Percentiles rank a stretch among this genome's conserved stretches.
Conservation (phyloP, 2,888 invertebrate species). For the Drosophila bunnanda region DNA sequence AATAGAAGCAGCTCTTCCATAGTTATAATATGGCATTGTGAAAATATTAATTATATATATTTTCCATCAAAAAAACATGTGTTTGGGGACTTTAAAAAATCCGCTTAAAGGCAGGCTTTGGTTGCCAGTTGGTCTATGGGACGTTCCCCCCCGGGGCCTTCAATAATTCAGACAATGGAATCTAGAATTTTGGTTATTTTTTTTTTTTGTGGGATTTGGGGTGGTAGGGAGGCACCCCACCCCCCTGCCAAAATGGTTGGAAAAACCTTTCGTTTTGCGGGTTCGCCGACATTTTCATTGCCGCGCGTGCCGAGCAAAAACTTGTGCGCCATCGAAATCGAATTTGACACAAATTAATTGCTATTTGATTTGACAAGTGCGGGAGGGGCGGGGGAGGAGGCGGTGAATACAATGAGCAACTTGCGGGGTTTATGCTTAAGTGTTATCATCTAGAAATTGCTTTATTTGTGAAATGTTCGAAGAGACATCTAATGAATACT, state of each 20-base stretch:
- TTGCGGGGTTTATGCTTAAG: slow-evolving; percentile 32
- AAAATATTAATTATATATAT: slow-evolving; percentile 17
- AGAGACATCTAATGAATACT: slow-evolving; percentile 52
- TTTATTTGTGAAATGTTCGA: slow-evolving; percentile 48
- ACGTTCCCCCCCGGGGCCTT: slow-evolving; percentile 16
- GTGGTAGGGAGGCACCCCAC: background rate
- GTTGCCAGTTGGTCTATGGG: slow-evolving; percentile 4
- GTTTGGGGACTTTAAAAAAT: slow-evolving; percentile 26
- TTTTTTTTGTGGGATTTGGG: background rate
- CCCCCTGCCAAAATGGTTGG: slow-evolving; percentile 23
- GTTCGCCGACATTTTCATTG: slow-evolving; percentile 31
- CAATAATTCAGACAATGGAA: slow-evolving; percentile 34
- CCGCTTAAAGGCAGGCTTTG: slow-evolving; percentile 12
- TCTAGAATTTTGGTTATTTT: slow-evolving; percentile 8
- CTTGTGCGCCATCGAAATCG: slow-evolving; percentile 45
- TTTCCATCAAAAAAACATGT: slow-evolving; percentile 9
- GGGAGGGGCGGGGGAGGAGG: background rate
- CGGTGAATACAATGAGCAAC: slow-evolving; percentile 11
- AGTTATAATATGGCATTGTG: background rate
- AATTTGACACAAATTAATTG: slow-evolving; percentile 53
- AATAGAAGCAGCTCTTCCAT: background rate
- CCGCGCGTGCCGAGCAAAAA: slow-evolving; percentile 34
- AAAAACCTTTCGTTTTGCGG: slow-evolving; percentile 29
- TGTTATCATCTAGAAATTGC: slow-evolving; percentile 51
- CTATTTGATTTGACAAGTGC: slow-evolving; percentile 47